Evolutionary conservation across 2,888 invertebrate genomes (phyloP).

Genomic region (Apamea monoglypha): DNA sequence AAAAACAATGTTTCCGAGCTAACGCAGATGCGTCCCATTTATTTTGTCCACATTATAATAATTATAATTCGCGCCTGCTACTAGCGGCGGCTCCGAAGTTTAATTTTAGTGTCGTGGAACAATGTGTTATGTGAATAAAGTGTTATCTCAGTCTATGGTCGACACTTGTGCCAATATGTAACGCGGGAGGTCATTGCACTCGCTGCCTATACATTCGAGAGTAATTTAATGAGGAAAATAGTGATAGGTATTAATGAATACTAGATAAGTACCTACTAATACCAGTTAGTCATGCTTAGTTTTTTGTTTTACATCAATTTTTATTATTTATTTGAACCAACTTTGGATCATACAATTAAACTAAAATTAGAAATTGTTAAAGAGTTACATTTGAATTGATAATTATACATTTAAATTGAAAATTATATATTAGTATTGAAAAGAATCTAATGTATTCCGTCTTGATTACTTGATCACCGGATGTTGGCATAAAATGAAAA

Average conservation of each 20-base stretch:
- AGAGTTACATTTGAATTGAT: no score
- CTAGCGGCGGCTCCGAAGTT: slow-evolving; percentile 27
- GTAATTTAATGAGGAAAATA: slow-evolving; percentile 23
- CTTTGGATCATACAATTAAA: no score
- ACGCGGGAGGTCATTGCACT: slow-evolving; percentile 59
- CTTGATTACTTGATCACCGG: neutral
- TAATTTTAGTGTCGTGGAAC: slow-evolving; percentile 55
- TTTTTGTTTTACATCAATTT: neutral
- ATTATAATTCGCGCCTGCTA: slow-evolving; percentile 34
- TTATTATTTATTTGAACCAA: no score
- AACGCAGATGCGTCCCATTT: slow-evolving; percentile 56
- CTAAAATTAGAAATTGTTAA: no score
- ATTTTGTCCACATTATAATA: slow-evolving; percentile 32
- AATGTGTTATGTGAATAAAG: slow-evolving; percentile 36
- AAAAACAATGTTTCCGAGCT: slow-evolving; percentile 4
- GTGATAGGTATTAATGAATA: neutral
- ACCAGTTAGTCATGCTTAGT: neutral
- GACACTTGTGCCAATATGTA: slow-evolving; percentile 66
- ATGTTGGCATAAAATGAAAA: no score
- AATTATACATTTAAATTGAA: no score
- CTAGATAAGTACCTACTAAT: neutral
- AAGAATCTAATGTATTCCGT: neutral
- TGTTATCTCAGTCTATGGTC: slow-evolving; percentile 34
- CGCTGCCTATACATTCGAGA: slow-evolving; percentile 6
- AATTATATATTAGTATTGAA: no score